phyloP scores from a whole-genome alignment of 2,888 invertebrate genomes.

The Diabrotica balteata region DNA sequence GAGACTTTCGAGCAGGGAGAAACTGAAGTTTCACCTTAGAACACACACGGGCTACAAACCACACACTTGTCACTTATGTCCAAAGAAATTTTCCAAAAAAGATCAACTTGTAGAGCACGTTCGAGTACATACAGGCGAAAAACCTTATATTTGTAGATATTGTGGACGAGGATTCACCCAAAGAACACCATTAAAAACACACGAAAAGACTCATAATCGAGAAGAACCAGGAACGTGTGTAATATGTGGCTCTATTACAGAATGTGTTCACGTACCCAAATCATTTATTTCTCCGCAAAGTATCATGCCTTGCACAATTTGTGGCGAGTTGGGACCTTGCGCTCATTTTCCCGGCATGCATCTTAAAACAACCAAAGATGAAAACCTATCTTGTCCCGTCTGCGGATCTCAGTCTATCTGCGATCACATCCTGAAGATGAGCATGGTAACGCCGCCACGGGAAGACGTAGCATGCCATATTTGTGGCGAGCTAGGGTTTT shows the following conservation, averaged over 20 bases:
- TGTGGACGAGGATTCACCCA: slow-evolving; percentile 60
- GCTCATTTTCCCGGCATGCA: slow-evolving; percentile 21
- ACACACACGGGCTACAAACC: slow-evolving; percentile 62
- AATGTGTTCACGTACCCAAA: slow-evolving; percentile 17
- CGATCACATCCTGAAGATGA: slow-evolving; percentile 32
- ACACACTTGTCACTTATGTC: slow-evolving; percentile 51
- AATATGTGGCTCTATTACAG: slow-evolving; percentile 43
- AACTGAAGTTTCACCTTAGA: slow-evolving; percentile 54
- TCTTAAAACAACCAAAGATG: slow-evolving; percentile 14
- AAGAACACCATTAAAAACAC: slow-evolving; percentile 67
- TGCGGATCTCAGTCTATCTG: slow-evolving; percentile 28
- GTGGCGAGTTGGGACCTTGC: slow-evolving; percentile 24
- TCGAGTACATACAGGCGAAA: slow-evolving; percentile 54
- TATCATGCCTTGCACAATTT: slow-evolving; percentile 18
- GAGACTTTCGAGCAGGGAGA: slow-evolving; percentile 58
- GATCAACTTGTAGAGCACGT: slow-evolving; percentile 57
- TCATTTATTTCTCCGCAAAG: slow-evolving; percentile 7
- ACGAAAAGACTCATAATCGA: slow-evolving; percentile 68
- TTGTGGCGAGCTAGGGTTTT: slow-evolving; percentile 29
- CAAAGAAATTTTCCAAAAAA: slow-evolving; percentile 63
- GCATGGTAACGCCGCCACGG: slow-evolving; percentile 28
- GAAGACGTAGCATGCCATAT: slow-evolving; percentile 27
- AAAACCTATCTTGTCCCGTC: slow-evolving; percentile 20
- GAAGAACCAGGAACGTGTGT: slow-evolving; percentile 65
- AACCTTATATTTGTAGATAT: slow-evolving; percentile 54